Percentiles rank a stretch among this genome's conserved stretches.
Evolutionary conservation across 2,888 invertebrate genomes (phyloP).

Genomic region (Ryuthela nishihirai): DNA sequence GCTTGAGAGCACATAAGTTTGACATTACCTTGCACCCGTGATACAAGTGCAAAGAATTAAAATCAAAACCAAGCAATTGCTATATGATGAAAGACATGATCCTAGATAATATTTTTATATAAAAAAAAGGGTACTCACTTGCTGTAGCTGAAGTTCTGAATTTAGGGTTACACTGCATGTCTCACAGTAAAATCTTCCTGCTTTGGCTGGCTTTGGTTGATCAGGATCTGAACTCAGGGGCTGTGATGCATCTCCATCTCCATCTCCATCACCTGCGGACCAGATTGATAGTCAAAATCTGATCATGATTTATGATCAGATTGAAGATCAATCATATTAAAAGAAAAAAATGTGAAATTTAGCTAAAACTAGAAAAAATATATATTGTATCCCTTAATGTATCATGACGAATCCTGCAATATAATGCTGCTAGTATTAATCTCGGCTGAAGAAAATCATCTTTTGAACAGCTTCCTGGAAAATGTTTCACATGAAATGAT

Average conservation of each 20-base stretch:
- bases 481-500: too few species aligned
- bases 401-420: too few species aligned
- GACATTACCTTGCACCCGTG: too few species aligned
- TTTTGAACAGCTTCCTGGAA: too few species aligned
- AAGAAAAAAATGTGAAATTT: constrained; percentile 1
- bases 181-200: constrained; percentile 47
- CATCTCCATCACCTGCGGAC: constrained; percentile 7
- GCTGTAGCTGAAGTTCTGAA: constrained; percentile 55
- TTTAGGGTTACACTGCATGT: constrained; percentile 55
- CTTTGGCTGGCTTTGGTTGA: constrained; percentile 16
- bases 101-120: neutral
- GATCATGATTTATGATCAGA: neutral
- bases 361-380: too few species aligned
- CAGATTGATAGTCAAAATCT: neutral
- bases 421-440: too few species aligned
- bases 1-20: too few species aligned
- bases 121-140: constrained; percentile 38
- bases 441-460: too few species aligned
- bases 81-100: neutral
- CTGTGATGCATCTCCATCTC: neutral
- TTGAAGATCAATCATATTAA: neutral
- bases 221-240: constrained; percentile 7
- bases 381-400: too few species aligned
- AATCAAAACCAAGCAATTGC: neutral
- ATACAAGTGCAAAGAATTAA: neutral